phyloP scores from a whole-genome alignment of 2,888 invertebrate species.

The Tetheella fluctuosa region DNA sequence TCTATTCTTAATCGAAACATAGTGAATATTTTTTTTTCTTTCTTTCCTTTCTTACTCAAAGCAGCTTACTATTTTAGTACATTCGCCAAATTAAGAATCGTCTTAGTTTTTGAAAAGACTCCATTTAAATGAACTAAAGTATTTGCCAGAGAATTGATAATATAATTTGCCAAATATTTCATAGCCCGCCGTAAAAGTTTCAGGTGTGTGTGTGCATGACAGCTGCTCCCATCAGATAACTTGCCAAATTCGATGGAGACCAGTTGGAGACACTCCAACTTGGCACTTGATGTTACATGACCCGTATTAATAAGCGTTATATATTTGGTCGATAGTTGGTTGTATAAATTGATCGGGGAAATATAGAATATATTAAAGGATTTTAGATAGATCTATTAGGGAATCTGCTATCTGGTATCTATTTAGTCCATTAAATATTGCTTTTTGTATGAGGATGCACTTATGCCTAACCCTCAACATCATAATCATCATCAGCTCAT shows the following conservation, averaged over 20 bases:
- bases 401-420: background rate
- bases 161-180: background rate
- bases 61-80: too few relatives aligned
- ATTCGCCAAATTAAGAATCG: too few relatives aligned
- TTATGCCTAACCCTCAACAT: too few relatives aligned
- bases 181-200: slow-evolving; percentile 19
- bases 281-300: slow-evolving; percentile 68
- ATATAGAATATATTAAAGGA: background rate
- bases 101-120: too few relatives aligned
- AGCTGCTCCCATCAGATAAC: slow-evolving; percentile 68
- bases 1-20: too few relatives aligned
- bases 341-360: background rate
- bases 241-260: slow-evolving; percentile 75
- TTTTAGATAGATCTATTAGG: background rate
- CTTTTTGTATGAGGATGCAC: too few relatives aligned
- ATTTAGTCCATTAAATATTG: background rate
- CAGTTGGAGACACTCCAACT: slow-evolving; percentile 75
- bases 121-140: too few relatives aligned
- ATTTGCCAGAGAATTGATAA: too few relatives aligned
- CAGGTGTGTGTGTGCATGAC: slow-evolving; percentile 52
- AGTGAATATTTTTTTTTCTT: too few relatives aligned
- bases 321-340: slow-evolving; percentile 23
- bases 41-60: too few relatives aligned
- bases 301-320: slow-evolving; percentile 68
- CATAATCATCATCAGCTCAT: too few relatives aligned